Conservation (phyloP, 2,888 invertebrate genomes). For the Folsomia manolachei region DNA sequence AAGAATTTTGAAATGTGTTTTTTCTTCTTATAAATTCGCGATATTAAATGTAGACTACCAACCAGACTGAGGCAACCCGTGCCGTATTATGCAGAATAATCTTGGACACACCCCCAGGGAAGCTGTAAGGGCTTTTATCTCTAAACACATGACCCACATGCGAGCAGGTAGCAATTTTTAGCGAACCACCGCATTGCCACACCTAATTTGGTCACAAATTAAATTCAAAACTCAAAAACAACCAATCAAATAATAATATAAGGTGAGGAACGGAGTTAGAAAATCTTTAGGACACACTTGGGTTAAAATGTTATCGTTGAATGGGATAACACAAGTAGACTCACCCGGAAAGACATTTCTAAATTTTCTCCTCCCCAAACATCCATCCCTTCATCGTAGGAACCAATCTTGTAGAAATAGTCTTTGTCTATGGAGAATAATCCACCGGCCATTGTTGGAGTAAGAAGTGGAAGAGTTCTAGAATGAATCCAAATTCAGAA, state of each 20-base stretch:
- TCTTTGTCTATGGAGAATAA: conserved; percentile 76
- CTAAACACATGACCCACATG: conserved; percentile 78
- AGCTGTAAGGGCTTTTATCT: conserved; percentile 96
- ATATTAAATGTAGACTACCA: too few relatives aligned
- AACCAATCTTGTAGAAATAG: conserved; percentile 95
- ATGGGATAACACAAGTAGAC: too few relatives aligned
- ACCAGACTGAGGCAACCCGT: conserved; percentile 98
- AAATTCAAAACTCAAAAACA: too few relatives aligned
- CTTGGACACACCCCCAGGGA: conserved; percentile 96
- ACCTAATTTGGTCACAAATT: too few relatives aligned
- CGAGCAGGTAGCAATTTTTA: conserved; percentile 57
- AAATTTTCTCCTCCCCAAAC: conserved; percentile 80
- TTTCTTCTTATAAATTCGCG: too few relatives aligned
- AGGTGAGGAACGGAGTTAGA: too few relatives aligned
- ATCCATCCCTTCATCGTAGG: conserved; percentile 99
- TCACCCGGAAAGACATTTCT: conserved; percentile 63
- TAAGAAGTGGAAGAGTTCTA: conserved; percentile 86
- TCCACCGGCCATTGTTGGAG: conserved; percentile 97
- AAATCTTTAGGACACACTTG: too few relatives aligned
- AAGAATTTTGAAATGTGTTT: too few relatives aligned
- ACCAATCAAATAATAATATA: too few relatives aligned
- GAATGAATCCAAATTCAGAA: too few relatives aligned
- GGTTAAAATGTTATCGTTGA: too few relatives aligned
- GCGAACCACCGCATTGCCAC: conserved; percentile 58
- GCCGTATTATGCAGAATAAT: conserved; percentile 98